phyloP scores from a whole-genome alignment of 2,888 invertebrate genomes.

The Agrilus mali region DNA sequence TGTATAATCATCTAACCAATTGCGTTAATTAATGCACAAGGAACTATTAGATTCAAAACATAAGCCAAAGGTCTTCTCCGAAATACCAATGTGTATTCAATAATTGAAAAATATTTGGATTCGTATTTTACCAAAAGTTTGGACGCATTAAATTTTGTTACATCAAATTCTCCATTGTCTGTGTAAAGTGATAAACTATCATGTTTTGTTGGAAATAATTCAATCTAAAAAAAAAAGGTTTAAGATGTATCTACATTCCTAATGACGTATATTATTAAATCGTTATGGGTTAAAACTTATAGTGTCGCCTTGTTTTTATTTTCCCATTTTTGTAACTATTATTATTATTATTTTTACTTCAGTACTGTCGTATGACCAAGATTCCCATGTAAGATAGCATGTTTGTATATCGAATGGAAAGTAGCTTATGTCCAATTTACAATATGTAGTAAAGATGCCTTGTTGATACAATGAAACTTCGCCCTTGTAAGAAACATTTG shows the following conservation, averaged over 20 bases:
- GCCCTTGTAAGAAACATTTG: constrained; percentile 66
- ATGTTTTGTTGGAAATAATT: too few species aligned
- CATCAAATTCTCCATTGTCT: too few species aligned
- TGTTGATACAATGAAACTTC: constrained; percentile 75
- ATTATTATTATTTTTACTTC: constrained; percentile 40
- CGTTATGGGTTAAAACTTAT: too few species aligned
- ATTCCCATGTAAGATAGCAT: constrained; percentile 75
- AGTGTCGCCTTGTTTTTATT: too few species aligned
- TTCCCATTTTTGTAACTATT: too few species aligned
- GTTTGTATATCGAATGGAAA: constrained; percentile 76
- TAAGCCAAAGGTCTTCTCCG: constrained; percentile 70
- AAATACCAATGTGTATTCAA: constrained; percentile 54
- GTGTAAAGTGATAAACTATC: too few species aligned
- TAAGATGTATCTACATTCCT: too few species aligned
- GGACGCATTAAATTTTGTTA: too few species aligned
- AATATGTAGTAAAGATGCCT: constrained; percentile 71
- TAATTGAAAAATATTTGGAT: too few species aligned
- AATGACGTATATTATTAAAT: too few species aligned
- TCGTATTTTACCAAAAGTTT: too few species aligned
- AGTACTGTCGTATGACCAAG: constrained; percentile 80
- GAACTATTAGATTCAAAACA: constrained; percentile 74
- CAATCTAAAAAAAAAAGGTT: too few species aligned
- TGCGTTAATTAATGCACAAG: constrained; percentile 73
- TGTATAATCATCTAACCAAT: constrained; percentile 47
- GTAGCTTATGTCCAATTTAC: constrained; percentile 73